A percentile compares a stretch with the other conserved stretches of the same genome.
Conservation (phyloP, 2,888 invertebrate species). For the Tiliacea aurago region DNA sequence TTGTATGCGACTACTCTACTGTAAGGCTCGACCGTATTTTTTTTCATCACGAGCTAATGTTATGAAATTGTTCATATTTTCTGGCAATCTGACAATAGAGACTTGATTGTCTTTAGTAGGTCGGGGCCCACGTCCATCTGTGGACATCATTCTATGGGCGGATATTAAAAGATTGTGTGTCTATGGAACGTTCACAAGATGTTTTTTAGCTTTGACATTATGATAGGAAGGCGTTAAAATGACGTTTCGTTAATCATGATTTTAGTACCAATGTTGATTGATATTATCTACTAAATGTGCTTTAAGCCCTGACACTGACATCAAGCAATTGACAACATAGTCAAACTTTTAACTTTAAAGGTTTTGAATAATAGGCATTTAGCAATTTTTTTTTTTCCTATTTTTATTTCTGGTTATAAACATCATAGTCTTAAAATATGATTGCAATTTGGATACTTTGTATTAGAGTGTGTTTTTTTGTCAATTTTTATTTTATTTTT, state of each 20-base stretch:
- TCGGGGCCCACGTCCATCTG: neutral
- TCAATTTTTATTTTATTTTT: too few species aligned
- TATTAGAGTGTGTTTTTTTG: too few species aligned
- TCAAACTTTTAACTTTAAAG: too few species aligned
- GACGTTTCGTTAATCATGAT: neutral
- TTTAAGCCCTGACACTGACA: too few species aligned
- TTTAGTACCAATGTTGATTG: neutral
- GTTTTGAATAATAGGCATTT: too few species aligned
- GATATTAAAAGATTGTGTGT: neutral
- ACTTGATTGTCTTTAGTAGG: constrained; percentile 25
- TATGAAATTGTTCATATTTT: neutral
- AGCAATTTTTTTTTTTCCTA: too few species aligned
- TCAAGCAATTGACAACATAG: too few species aligned
- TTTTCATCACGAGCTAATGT: neutral
- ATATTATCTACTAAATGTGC: neutral
- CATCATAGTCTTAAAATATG: too few species aligned
- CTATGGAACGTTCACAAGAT: neutral
- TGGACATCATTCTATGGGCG: constrained; percentile 5
- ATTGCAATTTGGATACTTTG: too few species aligned
- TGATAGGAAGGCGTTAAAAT: neutral
- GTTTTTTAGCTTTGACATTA: neutral
- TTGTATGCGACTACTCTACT: too few species aligned
- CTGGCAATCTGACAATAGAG: constrained; percentile 3
- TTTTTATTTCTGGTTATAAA: too few species aligned
- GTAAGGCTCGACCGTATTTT: too few species aligned